A percentile compares a stretch with the other conserved stretches of the same genome.
Evolutionary conservation across 2,888 invertebrate species (phyloP).

Genomic region (Pachycephus smyrnensis): DNA sequence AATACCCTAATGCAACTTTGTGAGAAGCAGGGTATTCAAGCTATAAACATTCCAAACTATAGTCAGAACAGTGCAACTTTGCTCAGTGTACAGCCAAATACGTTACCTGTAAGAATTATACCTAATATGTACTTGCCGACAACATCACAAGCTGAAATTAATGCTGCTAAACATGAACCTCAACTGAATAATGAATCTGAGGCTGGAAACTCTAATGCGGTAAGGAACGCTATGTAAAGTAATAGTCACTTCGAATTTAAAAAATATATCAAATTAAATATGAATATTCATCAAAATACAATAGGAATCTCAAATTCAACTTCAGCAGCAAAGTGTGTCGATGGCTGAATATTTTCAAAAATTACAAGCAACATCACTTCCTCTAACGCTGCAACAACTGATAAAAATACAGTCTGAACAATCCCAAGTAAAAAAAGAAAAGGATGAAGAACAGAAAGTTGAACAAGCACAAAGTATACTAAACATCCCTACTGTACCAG

Average conservation of each 20-base stretch:
- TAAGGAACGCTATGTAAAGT: slow-evolving; percentile 16
- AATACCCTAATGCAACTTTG: slow-evolving; percentile 59
- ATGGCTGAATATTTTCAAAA: slow-evolving; percentile 65
- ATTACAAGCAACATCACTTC: slow-evolving; percentile 59
- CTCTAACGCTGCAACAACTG: slow-evolving; percentile 61
- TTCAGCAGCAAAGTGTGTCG: slow-evolving; percentile 58
- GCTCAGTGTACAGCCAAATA: slow-evolving; percentile 53
- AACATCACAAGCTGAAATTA: slow-evolving; percentile 45
- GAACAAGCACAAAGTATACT: slow-evolving; percentile 59
- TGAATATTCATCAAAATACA: neutral
- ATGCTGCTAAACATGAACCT: slow-evolving; percentile 37
- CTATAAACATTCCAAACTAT: slow-evolving; percentile 62
- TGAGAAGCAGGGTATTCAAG: slow-evolving; percentile 58
- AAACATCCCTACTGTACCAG: slow-evolving; percentile 62
- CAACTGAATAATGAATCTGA: slow-evolving; percentile 42
- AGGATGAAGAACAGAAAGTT: slow-evolving; percentile 48
- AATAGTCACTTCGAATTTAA: neutral
- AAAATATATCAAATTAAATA: neutral
- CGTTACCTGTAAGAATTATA: slow-evolving; percentile 55
- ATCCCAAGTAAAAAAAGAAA: slow-evolving; percentile 49
- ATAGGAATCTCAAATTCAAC: slow-evolving; percentile 50
- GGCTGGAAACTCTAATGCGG: slow-evolving; percentile 37
- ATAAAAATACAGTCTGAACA: slow-evolving; percentile 61
- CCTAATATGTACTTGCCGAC: slow-evolving; percentile 55
- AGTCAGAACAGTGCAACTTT: slow-evolving; percentile 56